Base-by-base conservation (phyloP, 2,888 invertebrate genomes). In the Chesias legatella region DNA sequence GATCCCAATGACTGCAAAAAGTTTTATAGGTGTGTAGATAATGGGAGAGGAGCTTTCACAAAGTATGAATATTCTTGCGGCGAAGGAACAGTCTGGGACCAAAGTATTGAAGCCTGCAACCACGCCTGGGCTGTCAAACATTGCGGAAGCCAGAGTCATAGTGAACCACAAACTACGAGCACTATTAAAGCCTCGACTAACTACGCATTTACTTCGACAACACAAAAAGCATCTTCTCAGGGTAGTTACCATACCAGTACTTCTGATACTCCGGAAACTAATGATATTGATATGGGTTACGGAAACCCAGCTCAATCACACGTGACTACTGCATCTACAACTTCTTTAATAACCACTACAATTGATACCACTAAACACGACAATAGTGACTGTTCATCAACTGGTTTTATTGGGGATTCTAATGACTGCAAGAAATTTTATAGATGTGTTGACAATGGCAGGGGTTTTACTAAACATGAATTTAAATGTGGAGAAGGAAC, bases 1-100 rank as follows among this genome's bases (percentile, higher is more conserved):
- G 77, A 78, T 58, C 27, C 35, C 31, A 60, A 76, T 17, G 88
- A 93, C 58, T 94, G 94, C 58, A 89, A 81, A 33, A 93, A 91
- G 63, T 94, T 94, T 71, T 92, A 92, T 59, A 86, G 93, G 53
- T 94, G 94, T 67, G 91, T 93, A 4, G 75, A 81, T 40, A 84
- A 85, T 51, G 86, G 83, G 7, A 78, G 60, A 51, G 81, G 80
- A 6, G 73, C 77, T 6, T 89, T 73, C 43, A 88, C 72, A 0
- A 89, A 85, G 58, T 90, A 89, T 58, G 88, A 90, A 48, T 91
- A 90, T 63, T 67, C 75, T 10, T 92, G 92, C 61, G 90, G 90
- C 0, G 82, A 85, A 13, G 91, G 90, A 30, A 92, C 92, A 2
- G 90, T 90, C 10, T 92, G 91, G 91, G 92, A 92, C 70, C 74